Base-by-base conservation (phyloP, 2,113 vertebrate species). In the Acrocephalus arundinaceus region DNA sequence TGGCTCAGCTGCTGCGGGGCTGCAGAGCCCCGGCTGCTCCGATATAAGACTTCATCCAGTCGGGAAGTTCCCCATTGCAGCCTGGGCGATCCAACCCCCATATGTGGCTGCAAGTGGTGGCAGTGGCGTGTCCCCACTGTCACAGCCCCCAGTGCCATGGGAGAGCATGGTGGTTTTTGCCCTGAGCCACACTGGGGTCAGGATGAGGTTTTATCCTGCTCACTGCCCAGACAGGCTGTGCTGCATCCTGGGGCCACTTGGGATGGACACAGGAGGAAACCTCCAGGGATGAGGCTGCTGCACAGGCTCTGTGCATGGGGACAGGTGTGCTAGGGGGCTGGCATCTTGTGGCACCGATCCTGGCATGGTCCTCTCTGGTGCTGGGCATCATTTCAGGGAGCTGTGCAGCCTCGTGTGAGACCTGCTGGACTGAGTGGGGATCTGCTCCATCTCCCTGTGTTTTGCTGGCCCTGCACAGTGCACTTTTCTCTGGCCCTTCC, bases 401-500 rank as follows among this genome's bases (percentile, higher is more conserved):
- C 83, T 52, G 65, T 16, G 3, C 58, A 72, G 35, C 51, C 52
- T 91, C 30, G 11, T 71, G 55, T 5, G 16, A 52, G 71, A 83
- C 35, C 14, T 15, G 2, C 24, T 72, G 79, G 31, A 22, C 21
- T 4, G 59, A 54, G 33, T 1, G 45, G 27, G 61, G 24, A 15
- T 84, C 61, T 78, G 73, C 77, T 5, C 12, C 62, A n/a, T n/a
- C 28, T 54, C 43, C n/a, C 28, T 3, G 1, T 3, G 11, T 49
- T 84, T 23, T 31, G 43, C 55, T 82, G 71, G 75, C 67, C 82
- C 43, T 17, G 28, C 17, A 6, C 45, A 59, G 65, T 0, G 1
- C 21, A 0, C 13, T 35, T 33, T 35, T 25, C 35, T 31, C 37
- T 0, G 1, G 62, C 54, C n/a, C 15, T 52, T 57, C 39, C 48